Conservation (phyloP, 2,888 invertebrate genomes). For the Drosophila histrio region DNA sequence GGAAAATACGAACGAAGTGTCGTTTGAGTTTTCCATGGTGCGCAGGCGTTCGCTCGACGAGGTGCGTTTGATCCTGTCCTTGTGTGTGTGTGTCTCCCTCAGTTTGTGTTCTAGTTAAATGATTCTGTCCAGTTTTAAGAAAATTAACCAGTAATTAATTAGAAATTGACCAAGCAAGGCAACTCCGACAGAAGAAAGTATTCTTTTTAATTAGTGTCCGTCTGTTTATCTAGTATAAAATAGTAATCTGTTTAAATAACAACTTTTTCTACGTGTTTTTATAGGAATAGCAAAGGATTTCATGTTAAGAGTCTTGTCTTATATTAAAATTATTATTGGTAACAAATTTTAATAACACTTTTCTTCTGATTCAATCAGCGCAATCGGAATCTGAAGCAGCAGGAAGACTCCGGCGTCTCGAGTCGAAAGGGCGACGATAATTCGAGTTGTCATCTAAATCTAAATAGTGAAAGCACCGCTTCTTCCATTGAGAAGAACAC, state of each 20-base stretch:
- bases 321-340: neutral
- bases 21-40: constrained; percentile 83
- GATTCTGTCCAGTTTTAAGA: neutral
- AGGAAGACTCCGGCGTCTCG: constrained; percentile 85
- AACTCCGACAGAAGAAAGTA: neutral
- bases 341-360: neutral
- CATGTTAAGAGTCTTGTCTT: no score
- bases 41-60: constrained; percentile 79
- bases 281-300: neutral
- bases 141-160: neutral
- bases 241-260: no score
- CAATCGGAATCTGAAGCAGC: constrained; percentile 72
- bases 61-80: constrained; percentile 56
- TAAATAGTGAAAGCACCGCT: constrained; percentile 85
- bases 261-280: no score
- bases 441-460: constrained; percentile 85
- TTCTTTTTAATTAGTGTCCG: neutral
- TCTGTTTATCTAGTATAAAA: neutral
- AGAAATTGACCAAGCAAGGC: neutral
- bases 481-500: constrained; percentile 84
- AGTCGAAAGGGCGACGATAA: constrained; percentile 85
- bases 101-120: neutral
- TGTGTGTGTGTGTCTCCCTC: constrained; percentile 2
- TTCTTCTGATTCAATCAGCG: constrained; percentile 52
- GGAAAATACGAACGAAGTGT: constrained; percentile 80